Evolutionary conservation across 1,140 invertebrate species (phyloP).

Genomic region (Diabrotica undecimpunctata): DNA sequence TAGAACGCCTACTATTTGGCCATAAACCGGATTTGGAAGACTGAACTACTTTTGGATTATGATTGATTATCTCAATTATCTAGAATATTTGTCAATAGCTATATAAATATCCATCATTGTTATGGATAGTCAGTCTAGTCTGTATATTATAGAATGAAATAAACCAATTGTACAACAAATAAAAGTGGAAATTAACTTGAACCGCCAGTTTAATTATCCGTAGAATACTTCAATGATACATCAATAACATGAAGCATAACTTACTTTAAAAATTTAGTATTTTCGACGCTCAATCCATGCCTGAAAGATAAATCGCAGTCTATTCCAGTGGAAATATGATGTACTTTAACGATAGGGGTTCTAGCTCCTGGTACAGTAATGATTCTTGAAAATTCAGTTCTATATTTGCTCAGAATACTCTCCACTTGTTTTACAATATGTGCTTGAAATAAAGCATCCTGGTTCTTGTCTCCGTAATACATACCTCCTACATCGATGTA

Average conservation of each 20-base stretch:
- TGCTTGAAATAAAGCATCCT: conserved; percentile 39
- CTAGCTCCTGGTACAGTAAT: conserved; percentile 47
- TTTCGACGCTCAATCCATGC: conserved; percentile 55
- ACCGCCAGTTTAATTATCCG: no score
- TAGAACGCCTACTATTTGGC: no score
- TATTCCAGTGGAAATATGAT: conserved; percentile 47
- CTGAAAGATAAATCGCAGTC: conserved; percentile 57
- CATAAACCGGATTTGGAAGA: no score
- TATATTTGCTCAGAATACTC: conserved; percentile 30
- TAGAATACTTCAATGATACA: not conserved
- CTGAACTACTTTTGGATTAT: no score
- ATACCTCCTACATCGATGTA: conserved; percentile 51
- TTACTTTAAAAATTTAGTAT: conserved; percentile 52
- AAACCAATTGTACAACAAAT: no score
- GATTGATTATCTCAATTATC: no score
- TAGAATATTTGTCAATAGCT: no score
- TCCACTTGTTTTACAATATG: conserved; percentile 32
- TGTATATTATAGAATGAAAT: no score
- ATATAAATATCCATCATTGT: no score
- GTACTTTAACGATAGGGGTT: conserved; percentile 56
- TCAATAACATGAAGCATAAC: not conserved
- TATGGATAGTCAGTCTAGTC: no score
- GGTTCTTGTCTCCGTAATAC: conserved; percentile 37
- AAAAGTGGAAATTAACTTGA: no score
- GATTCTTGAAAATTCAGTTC: conserved; percentile 39